Conservation (phyloP, 37 sponge, comb jelly and placozoan genomes). For the Halisarca cf. caerulea region DNA sequence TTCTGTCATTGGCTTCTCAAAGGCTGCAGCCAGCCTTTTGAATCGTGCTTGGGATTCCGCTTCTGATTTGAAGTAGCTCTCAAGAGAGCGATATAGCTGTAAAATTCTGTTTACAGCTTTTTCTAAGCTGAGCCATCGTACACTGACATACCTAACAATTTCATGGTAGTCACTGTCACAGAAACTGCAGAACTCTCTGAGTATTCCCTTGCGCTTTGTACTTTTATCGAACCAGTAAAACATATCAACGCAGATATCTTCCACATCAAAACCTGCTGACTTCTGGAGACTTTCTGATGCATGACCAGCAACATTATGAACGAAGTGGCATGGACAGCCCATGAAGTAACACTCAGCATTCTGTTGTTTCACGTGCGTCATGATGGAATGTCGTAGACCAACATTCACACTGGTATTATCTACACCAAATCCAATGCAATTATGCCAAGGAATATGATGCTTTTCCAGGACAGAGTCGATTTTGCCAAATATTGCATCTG, state of each 20-base stretch:
- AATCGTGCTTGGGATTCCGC: background rate
- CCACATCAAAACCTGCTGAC: conserved; percentile 43
- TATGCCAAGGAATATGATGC: conserved; percentile 41
- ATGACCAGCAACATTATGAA: conserved; percentile 26
- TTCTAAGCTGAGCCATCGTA: conserved; percentile 30
- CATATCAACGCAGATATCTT: conserved; percentile 46
- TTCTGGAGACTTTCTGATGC: conserved; percentile 28
- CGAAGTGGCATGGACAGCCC: conserved; percentile 43
- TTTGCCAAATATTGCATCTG: conserved; percentile 45
- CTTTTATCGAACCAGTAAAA: conserved; percentile 63
- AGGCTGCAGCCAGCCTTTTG: background rate
- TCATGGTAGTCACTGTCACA: conserved; percentile 53
- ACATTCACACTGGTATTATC: conserved; percentile 47
- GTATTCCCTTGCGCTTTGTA: conserved; percentile 34
- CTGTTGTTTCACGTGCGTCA: conserved; percentile 28
- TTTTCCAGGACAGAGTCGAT: conserved; percentile 35
- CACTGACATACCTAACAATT: conserved; percentile 44
- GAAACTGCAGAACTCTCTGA: conserved; percentile 51
- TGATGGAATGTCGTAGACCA: conserved; percentile 40
- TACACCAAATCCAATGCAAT: conserved; percentile 58
- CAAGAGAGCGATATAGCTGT: background rate
- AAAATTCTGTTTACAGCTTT: background rate
- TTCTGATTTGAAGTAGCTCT: conserved; percentile 18
- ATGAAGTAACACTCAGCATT: conserved; percentile 37
- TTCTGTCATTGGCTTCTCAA: background rate